Evolutionary conservation across 2,888 invertebrate species (phyloP), one percentile per base, ranked within the genome.

Genomic region (Cryptus armator): DNA sequence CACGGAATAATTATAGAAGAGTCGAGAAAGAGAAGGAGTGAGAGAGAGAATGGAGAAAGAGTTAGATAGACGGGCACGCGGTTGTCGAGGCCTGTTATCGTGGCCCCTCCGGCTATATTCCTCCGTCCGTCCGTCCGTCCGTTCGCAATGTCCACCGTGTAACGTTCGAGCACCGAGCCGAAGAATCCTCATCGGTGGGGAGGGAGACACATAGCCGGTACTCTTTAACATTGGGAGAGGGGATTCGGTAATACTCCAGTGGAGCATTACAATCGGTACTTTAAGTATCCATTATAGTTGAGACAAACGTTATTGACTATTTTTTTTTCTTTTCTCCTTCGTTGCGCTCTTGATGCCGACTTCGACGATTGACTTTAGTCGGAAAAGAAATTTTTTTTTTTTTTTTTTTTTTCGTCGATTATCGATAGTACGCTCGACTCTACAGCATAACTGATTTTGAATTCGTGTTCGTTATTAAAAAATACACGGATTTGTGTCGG

Each of bases 1-100:
- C 88, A 91, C 89, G 90, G 79, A 91, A 90, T 91, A 91, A 92
- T 92, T 92, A 92, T 90, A 89, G 59, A 75, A 48, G 75, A 70
- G 71, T 43, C 64, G 80, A 59, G 37, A 79, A 76, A 66, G 66
- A 75, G 56, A n/a, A 56, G 19, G 68, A 78, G 56, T 14, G 64
- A 43, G 56, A 79, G 67, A 51, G 24, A 74, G 86, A 80, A 67
- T 19, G 76, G 77, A 81, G 19, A 48, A n/a, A 64, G 43, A 64
- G 64, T 62, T 14, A 32, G 66, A 64, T 37, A 43, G 64, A 43
- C 9, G 56, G 51, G 56, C 51, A 19, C 19, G 81, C 64, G 37
- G 62, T 59, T 76, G 77, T 62, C 74, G 48, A 68, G 51, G 82
- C 70, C 75, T 82, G 75, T 85, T 82, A 85, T 85, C 85, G 82